Conservation (phyloP, 2,888 invertebrate species). For the Tetheella fluctuosa region DNA sequence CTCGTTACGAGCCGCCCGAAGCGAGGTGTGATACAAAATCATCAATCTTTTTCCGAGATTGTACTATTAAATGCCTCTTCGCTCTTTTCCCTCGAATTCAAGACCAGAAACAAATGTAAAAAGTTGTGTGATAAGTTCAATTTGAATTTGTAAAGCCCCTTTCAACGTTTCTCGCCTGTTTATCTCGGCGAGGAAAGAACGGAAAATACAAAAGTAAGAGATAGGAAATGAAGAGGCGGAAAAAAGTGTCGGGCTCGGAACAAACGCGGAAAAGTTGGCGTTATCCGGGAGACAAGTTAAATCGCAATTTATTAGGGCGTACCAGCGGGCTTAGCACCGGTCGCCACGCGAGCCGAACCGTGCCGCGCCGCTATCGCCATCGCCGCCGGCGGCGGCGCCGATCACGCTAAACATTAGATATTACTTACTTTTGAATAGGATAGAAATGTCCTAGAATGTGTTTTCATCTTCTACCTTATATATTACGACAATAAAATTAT, state of each 20-base stretch:
- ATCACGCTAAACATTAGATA: not conserved
- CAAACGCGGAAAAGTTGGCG: constrained; percentile 83
- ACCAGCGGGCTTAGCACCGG: constrained; percentile 74
- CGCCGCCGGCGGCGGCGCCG: constrained; percentile 16
- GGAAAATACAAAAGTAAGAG: constrained; percentile 84
- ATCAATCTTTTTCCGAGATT: constrained; percentile 84
- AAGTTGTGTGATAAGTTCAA: constrained; percentile 85
- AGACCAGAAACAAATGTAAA: constrained; percentile 85
- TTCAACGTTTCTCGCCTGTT: constrained; percentile 84
- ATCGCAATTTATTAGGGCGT: constrained; percentile 84
- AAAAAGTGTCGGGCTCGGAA: constrained; percentile 83
- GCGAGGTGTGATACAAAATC: constrained; percentile 85
- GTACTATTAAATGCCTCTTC: constrained; percentile 84
- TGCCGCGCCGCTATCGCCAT: constrained; percentile 24
- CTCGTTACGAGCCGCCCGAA: constrained; percentile 83
- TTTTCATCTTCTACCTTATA: not conserved
- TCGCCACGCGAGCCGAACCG: constrained; percentile 38
- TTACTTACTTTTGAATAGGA: not conserved
- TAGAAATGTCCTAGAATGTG: not conserved
- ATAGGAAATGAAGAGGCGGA: constrained; percentile 85
- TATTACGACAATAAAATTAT: no score
- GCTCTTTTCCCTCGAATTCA: constrained; percentile 81
- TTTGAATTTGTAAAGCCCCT: constrained; percentile 85
- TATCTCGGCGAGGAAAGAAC: constrained; percentile 81
- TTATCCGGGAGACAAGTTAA: constrained; percentile 84